Base-by-base conservation (phyloP, 2,113 vertebrate genomes). In the Ivindomyrus marchei region DNA sequence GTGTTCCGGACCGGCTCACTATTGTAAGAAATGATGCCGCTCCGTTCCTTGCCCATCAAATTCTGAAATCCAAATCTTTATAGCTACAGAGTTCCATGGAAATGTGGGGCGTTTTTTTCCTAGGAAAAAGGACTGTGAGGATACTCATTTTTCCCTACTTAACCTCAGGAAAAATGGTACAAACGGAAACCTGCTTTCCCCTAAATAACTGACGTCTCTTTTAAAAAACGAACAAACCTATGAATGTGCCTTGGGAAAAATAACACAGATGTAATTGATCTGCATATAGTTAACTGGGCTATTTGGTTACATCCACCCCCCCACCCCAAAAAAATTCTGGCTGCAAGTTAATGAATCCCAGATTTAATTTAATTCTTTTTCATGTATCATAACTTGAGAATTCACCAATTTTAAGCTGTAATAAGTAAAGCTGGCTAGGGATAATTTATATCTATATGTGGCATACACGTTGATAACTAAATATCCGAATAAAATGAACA, bases 161-260 rank as follows among this genome's bases (percentile, higher is more conserved):
- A 47, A 85, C 42, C 45, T 15, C 21, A 10, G 42, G 42, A 21
- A n/a, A 85, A 85, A 17, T 58, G 15, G 70, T 39, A 39, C 31
- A 77, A 39, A 77, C 27, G 31, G 36, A 39, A 70, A 27, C n/a
- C n/a, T 31, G 66, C 13, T 39, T 77, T 77, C 27, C 70, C 15
- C 70, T 77, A 77, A 77, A 77, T 77, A 77, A 77, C 70, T 39
- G 70, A 77, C 70, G n/a, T 77, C 70, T 77, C 15, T 77, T 77
- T 77, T 39, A 77, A 15, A 77, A 77, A 77, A 77, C 36, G 31
- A 77, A 39, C 36, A 77, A 77, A 39, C 70, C 70, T 39, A 36
- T 77, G n/a, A 39, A 77, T 39, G 31, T 6, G 70, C 70, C 70
- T 39, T 77, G 70, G 31, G 27, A 77, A 77, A 39, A 39, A 39